phyloP scores from a whole-genome alignment of 2,888 invertebrate species.

The Blera fallax region DNA sequence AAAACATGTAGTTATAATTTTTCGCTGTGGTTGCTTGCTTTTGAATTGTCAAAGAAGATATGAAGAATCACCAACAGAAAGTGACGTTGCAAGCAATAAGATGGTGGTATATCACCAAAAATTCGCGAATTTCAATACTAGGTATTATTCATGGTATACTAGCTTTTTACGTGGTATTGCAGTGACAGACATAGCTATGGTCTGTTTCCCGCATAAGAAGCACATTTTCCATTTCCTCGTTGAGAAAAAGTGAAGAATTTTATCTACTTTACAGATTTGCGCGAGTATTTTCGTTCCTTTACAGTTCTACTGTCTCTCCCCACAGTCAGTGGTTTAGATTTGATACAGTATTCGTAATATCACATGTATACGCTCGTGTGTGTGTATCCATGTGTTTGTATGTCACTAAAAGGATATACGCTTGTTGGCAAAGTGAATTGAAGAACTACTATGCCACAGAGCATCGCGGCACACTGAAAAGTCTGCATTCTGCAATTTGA shows the following conservation, averaged over 20 bases:
- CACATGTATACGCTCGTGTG: neutral
- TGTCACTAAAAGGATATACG: slow-evolving; percentile 67
- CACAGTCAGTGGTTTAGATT: slow-evolving; percentile 50
- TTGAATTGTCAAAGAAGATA: too few species aligned
- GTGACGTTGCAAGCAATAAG: too few species aligned
- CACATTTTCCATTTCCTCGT: slow-evolving; percentile 31
- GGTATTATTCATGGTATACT: too few species aligned
- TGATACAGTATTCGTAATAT: slow-evolving; percentile 18
- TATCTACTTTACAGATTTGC: slow-evolving; percentile 37
- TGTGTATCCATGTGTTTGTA: slow-evolving; percentile 50
- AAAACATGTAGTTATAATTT: too few species aligned
- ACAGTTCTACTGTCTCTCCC: slow-evolving; percentile 11
- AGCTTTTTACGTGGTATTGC: too few species aligned
- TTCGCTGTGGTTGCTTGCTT: too few species aligned
- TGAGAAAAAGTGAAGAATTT: slow-evolving; percentile 10
- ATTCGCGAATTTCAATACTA: too few species aligned
- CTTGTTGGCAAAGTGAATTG: slow-evolving; percentile 71
- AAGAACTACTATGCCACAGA: slow-evolving; percentile 65
- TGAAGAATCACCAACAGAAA: too few species aligned
- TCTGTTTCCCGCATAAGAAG: neutral
- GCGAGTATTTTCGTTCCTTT: slow-evolving; percentile 28
- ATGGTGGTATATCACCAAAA: too few species aligned
- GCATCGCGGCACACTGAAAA: slow-evolving; percentile 75
- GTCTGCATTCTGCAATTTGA: slow-evolving; percentile 82
- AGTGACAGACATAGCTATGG: too few species aligned